Evolutionary conservation across 2,113 vertebrate species (phyloP).

Genomic region (Protomyctophum bolini): DNA sequence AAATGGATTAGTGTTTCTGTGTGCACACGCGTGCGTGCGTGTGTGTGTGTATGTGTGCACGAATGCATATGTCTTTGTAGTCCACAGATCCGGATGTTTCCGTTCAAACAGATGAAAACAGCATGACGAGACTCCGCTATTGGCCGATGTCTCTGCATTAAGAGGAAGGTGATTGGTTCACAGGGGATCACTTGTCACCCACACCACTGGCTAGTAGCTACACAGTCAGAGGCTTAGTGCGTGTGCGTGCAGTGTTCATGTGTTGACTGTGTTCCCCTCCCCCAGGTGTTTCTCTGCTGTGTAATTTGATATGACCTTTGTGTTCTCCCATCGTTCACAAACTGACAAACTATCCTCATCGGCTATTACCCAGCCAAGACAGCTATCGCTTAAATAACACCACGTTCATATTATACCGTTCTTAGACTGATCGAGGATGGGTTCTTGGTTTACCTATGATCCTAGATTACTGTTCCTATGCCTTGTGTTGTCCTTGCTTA

Average conservation of each 20-base stretch:
- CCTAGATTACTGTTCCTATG: no score
- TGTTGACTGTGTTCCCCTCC: slow-evolving; percentile 7
- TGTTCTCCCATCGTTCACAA: slow-evolving; percentile 36
- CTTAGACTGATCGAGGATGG: no score
- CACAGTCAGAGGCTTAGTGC: slow-evolving; percentile 13
- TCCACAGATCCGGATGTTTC: slow-evolving; percentile 21
- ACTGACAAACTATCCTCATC: slow-evolving; percentile 31
- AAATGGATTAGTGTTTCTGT: neutral
- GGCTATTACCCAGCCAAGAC: slow-evolving; percentile 2
- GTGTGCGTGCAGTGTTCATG: neutral
- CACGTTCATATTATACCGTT: no score
- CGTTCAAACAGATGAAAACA: slow-evolving; percentile 32
- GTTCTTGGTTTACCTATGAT: no score
- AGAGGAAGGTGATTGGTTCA: slow-evolving; percentile 25
- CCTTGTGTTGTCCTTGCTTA: no score
- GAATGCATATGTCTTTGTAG: neutral
- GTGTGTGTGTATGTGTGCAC: slow-evolving; percentile 3
- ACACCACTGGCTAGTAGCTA: neutral
- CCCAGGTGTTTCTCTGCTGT: slow-evolving; percentile 39
- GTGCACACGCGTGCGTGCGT: neutral
- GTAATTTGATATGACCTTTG: slow-evolving; percentile 68
- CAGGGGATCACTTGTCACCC: slow-evolving; percentile 14
- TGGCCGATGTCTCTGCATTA: neutral
- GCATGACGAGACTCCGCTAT: slow-evolving; percentile 8
- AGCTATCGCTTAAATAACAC: no score